phyloP scores from a whole-genome alignment of 1,140 invertebrate genomes.

The Zaprionus nigranus region DNA sequence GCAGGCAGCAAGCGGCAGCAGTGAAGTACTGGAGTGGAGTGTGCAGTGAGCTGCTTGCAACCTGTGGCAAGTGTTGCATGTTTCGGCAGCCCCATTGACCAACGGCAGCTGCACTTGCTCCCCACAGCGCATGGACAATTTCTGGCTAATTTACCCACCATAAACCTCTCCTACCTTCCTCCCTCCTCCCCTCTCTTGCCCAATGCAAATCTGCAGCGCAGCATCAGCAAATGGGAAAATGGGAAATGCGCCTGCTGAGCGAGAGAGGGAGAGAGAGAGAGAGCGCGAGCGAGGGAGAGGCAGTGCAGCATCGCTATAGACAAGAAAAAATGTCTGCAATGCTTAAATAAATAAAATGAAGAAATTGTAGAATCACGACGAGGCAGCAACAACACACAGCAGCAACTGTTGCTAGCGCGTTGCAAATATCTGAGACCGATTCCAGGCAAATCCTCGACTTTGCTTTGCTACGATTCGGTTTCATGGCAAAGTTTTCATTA shows the following conservation, averaged over 20 bases:
- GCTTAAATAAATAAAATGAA: constrained; percentile 82
- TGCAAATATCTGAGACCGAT: constrained; percentile 37
- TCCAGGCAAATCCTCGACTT: constrained; percentile 37
- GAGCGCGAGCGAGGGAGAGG: constrained; percentile 19
- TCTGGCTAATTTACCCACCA: constrained; percentile 66
- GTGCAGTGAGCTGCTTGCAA: constrained; percentile 25
- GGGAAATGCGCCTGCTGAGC: constrained; percentile 40
- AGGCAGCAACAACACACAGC: constrained; percentile 39
- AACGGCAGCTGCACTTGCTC: constrained; percentile 61
- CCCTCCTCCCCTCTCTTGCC: not conserved
- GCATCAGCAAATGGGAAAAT: constrained; percentile 44
- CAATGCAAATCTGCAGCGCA: constrained; percentile 51
- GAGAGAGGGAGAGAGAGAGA: constrained; percentile 8
- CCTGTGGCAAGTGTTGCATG: constrained; percentile 66
- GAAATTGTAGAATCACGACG: constrained; percentile 81
- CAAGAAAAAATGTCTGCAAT: constrained; percentile 75
- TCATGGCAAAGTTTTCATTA: constrained; percentile 65
- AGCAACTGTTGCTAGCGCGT: constrained; percentile 32
- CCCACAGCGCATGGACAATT: constrained; percentile 69
- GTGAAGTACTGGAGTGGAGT: too few species aligned
- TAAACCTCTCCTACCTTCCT: constrained; percentile 13
- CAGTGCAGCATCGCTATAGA: constrained; percentile 32
- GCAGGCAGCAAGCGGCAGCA: too few species aligned
- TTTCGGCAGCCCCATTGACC: constrained; percentile 69
- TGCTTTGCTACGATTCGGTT: constrained; percentile 26